Conservation (phyloP, 2,113 vertebrate genomes). For the Ptyas mucosa region DNA sequence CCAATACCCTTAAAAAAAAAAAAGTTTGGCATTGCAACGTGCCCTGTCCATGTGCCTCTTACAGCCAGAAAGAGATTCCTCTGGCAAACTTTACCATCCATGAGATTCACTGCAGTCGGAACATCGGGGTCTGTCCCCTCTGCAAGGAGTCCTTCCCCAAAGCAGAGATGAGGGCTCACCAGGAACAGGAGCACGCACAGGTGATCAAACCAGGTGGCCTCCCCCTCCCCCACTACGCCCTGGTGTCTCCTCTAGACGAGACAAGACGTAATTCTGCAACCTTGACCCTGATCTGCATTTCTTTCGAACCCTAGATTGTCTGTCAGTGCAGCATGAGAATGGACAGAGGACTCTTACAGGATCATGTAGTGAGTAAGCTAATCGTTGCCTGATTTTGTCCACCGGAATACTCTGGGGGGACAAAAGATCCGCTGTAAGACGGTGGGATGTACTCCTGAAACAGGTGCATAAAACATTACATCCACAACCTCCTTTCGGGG, state of each 20-base stretch:
- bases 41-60: conserved; percentile 24
- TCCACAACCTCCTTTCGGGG: background rate
- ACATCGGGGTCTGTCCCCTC: conserved; percentile 81
- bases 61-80: conserved; percentile 90
- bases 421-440: background rate
- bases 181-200: conserved; percentile 84
- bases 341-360: conserved; percentile 80
- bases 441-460: background rate
- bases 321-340: conserved; percentile 91
- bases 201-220: conserved; percentile 47
- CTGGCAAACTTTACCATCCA: conserved; percentile 90
- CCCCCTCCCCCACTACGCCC: background rate
- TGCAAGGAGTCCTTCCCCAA: conserved; percentile 90
- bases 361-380: conserved; percentile 81
- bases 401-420: background rate
- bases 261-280: background rate
- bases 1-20: background rate
- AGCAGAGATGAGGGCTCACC: conserved; percentile 81
- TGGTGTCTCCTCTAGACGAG: conserved; percentile 63
- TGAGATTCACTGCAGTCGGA: conserved; percentile 92
- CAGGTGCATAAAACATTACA: background rate
- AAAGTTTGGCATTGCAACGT: background rate
- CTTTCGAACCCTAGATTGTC: conserved; percentile 71
- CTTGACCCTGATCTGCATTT: background rate
- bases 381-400: rapidly evolving